phyloP scores from a whole-genome alignment of 2,113 vertebrate species.

The Ophthalmolycus amberensis region DNA sequence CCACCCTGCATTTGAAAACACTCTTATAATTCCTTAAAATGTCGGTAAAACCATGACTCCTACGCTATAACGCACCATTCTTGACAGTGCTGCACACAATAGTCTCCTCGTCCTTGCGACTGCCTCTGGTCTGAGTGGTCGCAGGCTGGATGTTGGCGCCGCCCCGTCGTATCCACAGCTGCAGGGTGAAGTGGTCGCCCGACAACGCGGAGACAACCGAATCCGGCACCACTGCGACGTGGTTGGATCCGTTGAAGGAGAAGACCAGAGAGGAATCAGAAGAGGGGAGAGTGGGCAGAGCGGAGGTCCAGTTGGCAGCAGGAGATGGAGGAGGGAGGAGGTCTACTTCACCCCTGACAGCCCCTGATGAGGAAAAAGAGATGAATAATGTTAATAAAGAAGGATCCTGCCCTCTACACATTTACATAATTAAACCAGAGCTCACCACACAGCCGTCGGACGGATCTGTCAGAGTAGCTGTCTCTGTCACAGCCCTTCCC shows the following conservation, averaged over 20 bases:
- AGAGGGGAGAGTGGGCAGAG: conserved; percentile 93
- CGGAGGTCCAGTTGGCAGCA: conserved; percentile 92
- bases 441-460: conserved; percentile 94
- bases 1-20: background rate
- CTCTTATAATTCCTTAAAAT: background rate
- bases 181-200: conserved; percentile 94
- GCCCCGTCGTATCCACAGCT: conserved; percentile 95
- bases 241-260: conserved; percentile 94
- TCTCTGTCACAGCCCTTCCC: conserved; percentile 98
- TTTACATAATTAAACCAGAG: background rate
- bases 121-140: conserved; percentile 77
- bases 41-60: background rate
- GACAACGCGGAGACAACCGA: conserved; percentile 79
- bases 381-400: background rate
- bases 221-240: conserved; percentile 91
- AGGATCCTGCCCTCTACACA: background rate
- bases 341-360: conserved; percentile 94
- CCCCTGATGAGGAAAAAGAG: conserved; percentile 81
- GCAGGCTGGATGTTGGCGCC: conserved; percentile 84
- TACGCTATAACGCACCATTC: conserved; percentile 86
- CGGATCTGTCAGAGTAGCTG: conserved; percentile 95
- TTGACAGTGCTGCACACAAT: conserved; percentile 94
- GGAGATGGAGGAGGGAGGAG: conserved; percentile 92
- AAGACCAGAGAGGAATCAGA: conserved; percentile 97
- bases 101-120: conserved; percentile 92